Percentiles rank a stretch among this genome's conserved stretches.
Evolutionary conservation across 2,888 invertebrate species (phyloP).

Genomic region (Zele albiditarsus): DNA sequence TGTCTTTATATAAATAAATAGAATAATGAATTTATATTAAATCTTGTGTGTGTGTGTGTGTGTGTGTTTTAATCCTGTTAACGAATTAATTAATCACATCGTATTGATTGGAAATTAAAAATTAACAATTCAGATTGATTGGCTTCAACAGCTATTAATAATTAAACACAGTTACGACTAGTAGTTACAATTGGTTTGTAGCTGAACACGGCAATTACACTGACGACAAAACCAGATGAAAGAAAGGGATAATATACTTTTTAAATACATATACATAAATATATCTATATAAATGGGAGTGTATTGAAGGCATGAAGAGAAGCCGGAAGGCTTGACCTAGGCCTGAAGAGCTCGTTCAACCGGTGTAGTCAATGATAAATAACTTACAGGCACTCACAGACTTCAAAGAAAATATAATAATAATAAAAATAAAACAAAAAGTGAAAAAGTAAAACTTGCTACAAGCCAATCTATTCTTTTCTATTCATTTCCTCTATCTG

Average conservation of each 20-base stretch:
- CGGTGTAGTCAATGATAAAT: conserved; percentile 31
- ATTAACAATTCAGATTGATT: background rate
- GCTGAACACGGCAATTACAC: background rate
- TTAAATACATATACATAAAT: background rate
- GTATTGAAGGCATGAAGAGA: conserved; percentile 6
- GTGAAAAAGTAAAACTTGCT: conserved; percentile 8
- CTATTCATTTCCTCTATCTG: background rate
- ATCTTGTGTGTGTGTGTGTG: background rate
- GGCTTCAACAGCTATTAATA: background rate
- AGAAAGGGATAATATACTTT: background rate
- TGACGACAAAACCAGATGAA: background rate
- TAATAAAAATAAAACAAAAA: background rate
- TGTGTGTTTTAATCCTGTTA: background rate
- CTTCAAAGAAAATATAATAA: conserved; percentile 1
- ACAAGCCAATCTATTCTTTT: background rate
- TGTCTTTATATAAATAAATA: background rate
- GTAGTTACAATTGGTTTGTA: background rate
- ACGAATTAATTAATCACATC: background rate
- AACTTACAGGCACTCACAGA: conserved; percentile 1
- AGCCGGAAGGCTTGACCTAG: conserved; percentile 31
- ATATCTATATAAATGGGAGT: background rate
- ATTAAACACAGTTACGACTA: background rate
- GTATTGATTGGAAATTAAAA: background rate
- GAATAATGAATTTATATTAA: background rate
- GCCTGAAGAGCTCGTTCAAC: conserved; percentile 21